Conservation (phyloP, 2,113 vertebrate genomes). For the Oryzias celebensis region DNA sequence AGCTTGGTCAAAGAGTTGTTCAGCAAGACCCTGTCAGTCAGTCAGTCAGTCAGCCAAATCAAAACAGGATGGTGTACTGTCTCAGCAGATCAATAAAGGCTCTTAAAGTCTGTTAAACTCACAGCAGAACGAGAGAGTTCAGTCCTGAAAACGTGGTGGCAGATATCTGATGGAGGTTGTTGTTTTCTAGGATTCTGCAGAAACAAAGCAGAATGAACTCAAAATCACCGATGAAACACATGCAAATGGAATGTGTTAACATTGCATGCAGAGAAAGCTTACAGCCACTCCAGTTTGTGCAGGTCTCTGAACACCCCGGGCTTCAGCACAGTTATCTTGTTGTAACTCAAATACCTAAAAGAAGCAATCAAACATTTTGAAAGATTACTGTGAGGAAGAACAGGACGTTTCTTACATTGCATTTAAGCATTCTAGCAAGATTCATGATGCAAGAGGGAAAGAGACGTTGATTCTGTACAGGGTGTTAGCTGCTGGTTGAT, state of each 20-base stretch:
- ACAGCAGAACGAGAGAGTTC: slow-evolving; percentile 91
- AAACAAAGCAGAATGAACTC: slow-evolving; percentile 4
- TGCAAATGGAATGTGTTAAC: background rate
- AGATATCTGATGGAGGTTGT: slow-evolving; percentile 87
- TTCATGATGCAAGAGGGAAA: too few species aligned
- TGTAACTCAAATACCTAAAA: slow-evolving; percentile 89
- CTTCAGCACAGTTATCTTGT: slow-evolving; percentile 85
- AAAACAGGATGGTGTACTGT: background rate
- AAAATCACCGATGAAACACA: background rate
- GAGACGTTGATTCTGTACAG: too few species aligned
- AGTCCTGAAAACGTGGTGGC: slow-evolving; percentile 88
- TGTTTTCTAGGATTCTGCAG: slow-evolving; percentile 91
- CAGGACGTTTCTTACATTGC: background rate
- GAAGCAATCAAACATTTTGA: slow-evolving; percentile 13
- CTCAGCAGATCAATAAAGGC: background rate
- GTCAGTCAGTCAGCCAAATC: slow-evolving; percentile 39
- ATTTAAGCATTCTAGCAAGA: too few species aligned
- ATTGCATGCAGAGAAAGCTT: slow-evolving; percentile 58
- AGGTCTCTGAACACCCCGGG: slow-evolving; percentile 90
- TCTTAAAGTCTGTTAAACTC: slow-evolving; percentile 68
- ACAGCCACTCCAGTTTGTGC: slow-evolving; percentile 93
- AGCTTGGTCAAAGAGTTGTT: slow-evolving; percentile 87
- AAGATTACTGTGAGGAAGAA: background rate
- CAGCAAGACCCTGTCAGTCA: slow-evolving; percentile 83
- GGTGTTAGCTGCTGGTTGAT: too few species aligned